Evolutionary conservation across 2,113 vertebrate genomes (phyloP).

Genomic region (Coptodon bakossiorum): DNA sequence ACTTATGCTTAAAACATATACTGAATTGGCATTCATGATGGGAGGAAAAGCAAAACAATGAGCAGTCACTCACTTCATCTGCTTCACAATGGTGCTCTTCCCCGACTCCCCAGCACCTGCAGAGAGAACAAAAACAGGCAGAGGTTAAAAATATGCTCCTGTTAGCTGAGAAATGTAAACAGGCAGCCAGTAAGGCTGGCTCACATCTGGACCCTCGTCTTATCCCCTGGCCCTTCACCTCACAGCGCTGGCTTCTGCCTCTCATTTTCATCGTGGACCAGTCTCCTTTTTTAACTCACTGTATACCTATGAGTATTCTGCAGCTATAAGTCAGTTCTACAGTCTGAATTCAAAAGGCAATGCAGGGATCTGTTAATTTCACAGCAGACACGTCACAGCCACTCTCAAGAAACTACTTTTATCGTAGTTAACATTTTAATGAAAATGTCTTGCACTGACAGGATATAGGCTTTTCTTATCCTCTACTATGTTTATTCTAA

Average conservation of each 20-base stretch:
- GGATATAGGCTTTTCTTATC: conserved; percentile 40
- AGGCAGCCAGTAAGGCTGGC: conserved; percentile 24
- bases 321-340: background rate
- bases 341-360: background rate
- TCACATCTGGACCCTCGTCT: conserved; percentile 56
- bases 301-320: background rate
- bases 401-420: background rate
- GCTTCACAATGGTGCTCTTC: conserved; percentile 96
- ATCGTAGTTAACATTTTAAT: conserved; percentile 32
- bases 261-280: background rate
- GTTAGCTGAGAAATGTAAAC: conserved; percentile 57
- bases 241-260: background rate
- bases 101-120: conserved; percentile 92
- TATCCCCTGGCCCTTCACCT: background rate
- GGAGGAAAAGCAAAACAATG: conserved; percentile 53
- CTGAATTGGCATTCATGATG: background rate
- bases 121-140: conserved; percentile 67
- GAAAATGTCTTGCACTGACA: conserved; percentile 14
- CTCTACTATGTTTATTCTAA: conserved; percentile 41
- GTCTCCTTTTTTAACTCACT: background rate
- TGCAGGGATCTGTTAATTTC: background rate
- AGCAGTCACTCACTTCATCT: conserved; percentile 89
- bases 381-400: background rate
- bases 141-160: conserved; percentile 67
- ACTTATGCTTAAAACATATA: background rate